Evolutionary conservation across 2,797 vertebrate genomes (phyloP), one percentile per base, ranked within the genome.

Genomic region (Oreortyx pictus): DNA sequence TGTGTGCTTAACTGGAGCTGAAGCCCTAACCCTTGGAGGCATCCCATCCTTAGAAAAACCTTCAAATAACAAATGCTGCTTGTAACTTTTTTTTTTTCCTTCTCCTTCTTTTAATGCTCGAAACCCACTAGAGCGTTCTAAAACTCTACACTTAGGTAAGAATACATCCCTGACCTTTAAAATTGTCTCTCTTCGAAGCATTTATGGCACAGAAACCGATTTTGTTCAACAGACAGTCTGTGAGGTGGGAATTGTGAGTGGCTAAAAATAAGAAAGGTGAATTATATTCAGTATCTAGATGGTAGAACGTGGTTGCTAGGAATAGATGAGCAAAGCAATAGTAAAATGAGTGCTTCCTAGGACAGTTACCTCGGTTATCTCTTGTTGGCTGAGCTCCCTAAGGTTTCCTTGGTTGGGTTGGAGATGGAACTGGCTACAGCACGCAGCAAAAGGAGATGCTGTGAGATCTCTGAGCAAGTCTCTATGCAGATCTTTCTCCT

Each of bases 61-160:
- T 88, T 92, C 89, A 90, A 95, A 95, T 93, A 95, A 95, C 82
- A 94, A 94, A 73, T 70, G 56, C 47, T 89, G 43, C 84, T 80
- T 75, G 62, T 44, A 90, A 56, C 41, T 52, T 37, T 1, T 70
- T 37, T 29, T 37, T 47, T n/a, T 8, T 11, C 9, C 15, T 29
- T 7, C 18, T 56, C 23, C 19, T 31, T 8, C 22, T 31, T 37
- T 41, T 19, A 59, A 47, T 66, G 27, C 54, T 93, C 76, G 73
- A 91, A 90, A 82, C 60, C 50, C 60, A 88, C 60, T 52, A 83
- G 56, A 41, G 64, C 29, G 7, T 86, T 89, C 71, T 81, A 17
- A 59, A 83, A 93, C 73, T 41, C 89, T 83, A 73, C 47, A 19
- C 44, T 39, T n/a, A 8, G 35, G 66, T 90, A 66, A 75, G 66